Base-by-base conservation (phyloP, 2,888 invertebrate species). In the Drosophila pullipes region DNA sequence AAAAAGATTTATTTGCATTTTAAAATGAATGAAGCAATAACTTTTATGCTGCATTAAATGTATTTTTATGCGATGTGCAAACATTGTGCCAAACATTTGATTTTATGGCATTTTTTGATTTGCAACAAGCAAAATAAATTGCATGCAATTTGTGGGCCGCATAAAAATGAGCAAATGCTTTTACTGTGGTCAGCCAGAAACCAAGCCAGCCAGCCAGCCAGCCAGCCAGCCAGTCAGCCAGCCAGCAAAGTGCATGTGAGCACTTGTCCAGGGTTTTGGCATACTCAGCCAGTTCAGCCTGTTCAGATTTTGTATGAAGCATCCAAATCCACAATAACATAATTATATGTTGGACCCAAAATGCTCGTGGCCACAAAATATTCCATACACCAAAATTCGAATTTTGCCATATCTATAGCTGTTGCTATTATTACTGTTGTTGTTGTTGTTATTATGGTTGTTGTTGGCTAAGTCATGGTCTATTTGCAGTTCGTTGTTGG, bases 81-180 rank as follows among this genome's bases (percentile, higher is more conserved):
- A 83, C 87, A 85, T 74, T 84, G 81, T 76, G 79, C 64, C 79
- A 79, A 78, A 52, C 76, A 85, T 88, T 85, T 79, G 73, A 79
- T 83, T 83, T 85, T 85, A 85, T 85, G 85, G 85, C 81, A 88
- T 88, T 85, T 85, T 85, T 88, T 85, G 85, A 85, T 85, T 85
- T 85, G 85, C 88, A 85, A 85, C 85, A 85, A 85, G 88, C 88
- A 55, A 85, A 88, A 85, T 88, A 85, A 88, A 85, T 85, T 85
- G 85, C 75, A 85, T 85, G 83, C 85, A 88, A 85, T 85, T 85
- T 85, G 84, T 83, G 84, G 74, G 69, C 63, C 71, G 88, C 85
- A 85, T 85, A 81, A 88, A 85, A 88, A 81, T 85, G 88, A 85
- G 85, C 59, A 74, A 74, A 85, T 76, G 72, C 28, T 57, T 57